Evolutionary conservation across 2,113 vertebrate species (phyloP).

Genomic region (Microtus montanus): DNA sequence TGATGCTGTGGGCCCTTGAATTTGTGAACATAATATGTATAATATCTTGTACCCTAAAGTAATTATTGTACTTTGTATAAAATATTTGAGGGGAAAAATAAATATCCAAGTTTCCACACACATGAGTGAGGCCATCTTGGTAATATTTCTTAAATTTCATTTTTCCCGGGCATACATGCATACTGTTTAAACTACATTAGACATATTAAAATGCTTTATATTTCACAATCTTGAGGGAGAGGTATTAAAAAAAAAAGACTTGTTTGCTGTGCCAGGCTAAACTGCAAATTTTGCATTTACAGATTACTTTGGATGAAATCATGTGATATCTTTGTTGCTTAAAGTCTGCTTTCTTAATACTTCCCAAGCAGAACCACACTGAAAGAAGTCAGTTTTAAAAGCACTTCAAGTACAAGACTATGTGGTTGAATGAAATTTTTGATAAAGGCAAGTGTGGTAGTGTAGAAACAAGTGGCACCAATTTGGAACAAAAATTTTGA

Average conservation of each 20-base stretch:
- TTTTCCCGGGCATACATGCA: background rate
- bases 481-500: background rate
- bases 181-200: background rate
- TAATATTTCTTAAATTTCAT: slow-evolving; percentile 20
- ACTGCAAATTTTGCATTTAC: background rate
- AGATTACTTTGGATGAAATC: background rate
- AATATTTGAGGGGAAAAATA: background rate
- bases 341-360: slow-evolving; percentile 4
- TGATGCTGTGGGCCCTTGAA: background rate
- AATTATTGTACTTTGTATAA: background rate
- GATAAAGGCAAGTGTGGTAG: background rate
- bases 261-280: background rate
- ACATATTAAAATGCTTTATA: background rate
- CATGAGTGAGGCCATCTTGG: background rate
- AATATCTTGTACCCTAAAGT: background rate
- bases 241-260: background rate
- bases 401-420: background rate
- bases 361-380: background rate
- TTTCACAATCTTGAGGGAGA: background rate
- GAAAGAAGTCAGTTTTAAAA: slow-evolving; percentile 45
- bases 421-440: background rate
- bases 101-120: background rate
- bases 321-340: background rate
- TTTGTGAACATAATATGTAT: background rate
- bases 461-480: background rate